Base-by-base conservation (phyloP, 2,113 vertebrate genomes). In the Nesoenas mayeri region DNA sequence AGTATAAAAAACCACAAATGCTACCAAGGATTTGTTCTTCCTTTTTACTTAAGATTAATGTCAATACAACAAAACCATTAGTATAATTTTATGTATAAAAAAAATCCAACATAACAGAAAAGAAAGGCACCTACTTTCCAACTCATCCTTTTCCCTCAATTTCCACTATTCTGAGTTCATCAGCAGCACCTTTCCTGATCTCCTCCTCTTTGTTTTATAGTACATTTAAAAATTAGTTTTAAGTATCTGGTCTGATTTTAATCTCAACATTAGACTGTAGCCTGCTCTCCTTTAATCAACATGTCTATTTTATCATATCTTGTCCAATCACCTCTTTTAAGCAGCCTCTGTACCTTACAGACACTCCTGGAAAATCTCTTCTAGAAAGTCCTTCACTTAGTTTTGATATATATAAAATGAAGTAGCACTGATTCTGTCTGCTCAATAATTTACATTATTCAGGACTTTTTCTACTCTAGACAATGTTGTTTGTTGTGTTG, bases 121-220 rank as follows among this genome's bases (percentile, higher is more conserved):
- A 66, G 5, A 83, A 71, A 69, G 15, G 4, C 9, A 38, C 31
- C 22, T 78, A 21, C 26, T 78, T 74, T 44, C 12, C 10, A 11
- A 8, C 10, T 12, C 20, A 10, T 0, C 6, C 10, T 6, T 3
- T 5, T 14, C 8, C 22, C 16, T 11, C 3, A 8, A 21, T 73
- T 51, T 53, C 53, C 28, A 74, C 26, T 38, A 10, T 28, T 87
- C 40, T 53, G 32, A 77, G 21, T 53, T 80, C n/a, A 81, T 10
- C 17, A 91, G 9, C 29, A 47, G 53, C 13, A 36, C 6, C 34
- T n/a, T 40, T 61, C 26, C 38, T 53, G 15, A 48, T 3, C 8
- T 11, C 12, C 4, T 58, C 24, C 40, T 85, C 20, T 72, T 67
- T 53, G 9, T 38, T 81, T 91, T 79, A 71, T 9, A 50, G 7